Percentiles rank a stretch among this genome's conserved stretches.
These are phyloP conservation scores for Lepilemur septentrionalis DNA, from an alignment of 2,797 vertebrate genomes.

Conservation along the genomic window DNA sequence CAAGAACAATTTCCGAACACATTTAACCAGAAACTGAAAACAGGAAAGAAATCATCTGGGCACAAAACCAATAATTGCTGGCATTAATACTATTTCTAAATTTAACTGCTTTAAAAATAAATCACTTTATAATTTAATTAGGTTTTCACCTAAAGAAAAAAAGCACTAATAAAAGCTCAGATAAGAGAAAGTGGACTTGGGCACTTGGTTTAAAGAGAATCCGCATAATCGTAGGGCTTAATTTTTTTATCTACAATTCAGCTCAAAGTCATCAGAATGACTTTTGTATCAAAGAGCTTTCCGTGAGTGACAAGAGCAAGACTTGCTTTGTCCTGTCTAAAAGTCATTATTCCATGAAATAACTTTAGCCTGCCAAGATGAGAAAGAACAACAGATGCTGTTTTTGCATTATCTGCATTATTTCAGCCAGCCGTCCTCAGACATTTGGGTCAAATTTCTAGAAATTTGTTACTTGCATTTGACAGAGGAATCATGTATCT, in stretches of 20 bases:
- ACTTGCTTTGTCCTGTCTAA: constrained; percentile 81
- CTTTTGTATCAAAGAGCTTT: constrained; percentile 85
- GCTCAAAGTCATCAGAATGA: constrained; percentile 81
- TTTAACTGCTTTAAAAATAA: constrained; percentile 77
- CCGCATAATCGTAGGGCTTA: constrained; percentile 80
- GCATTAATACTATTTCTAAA: constrained; percentile 77
- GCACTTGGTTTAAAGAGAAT: constrained; percentile 68
- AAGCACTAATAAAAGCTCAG: constrained; percentile 73
- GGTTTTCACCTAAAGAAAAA: constrained; percentile 66
- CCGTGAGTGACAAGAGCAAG: constrained; percentile 86
- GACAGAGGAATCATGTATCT: constrained; percentile 74
- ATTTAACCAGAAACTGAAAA: constrained; percentile 63
- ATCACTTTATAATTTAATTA: constrained; percentile 83
- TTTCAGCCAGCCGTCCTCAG: constrained; percentile 81
- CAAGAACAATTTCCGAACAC: constrained; percentile 62
- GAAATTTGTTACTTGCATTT: constrained; percentile 81
- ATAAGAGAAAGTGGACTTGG: constrained; percentile 66
- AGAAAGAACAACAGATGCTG: constrained; percentile 87
- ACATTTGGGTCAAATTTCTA: constrained; percentile 88
- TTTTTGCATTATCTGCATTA: constrained; percentile 83
- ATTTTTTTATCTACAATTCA: constrained; percentile 82
- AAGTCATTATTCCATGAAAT: constrained; percentile 90
- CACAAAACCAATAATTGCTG: constrained; percentile 71
- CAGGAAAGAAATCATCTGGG: constrained; percentile 74
- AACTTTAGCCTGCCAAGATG: constrained; percentile 85